These are phyloP conservation scores for Spheniscus mendiculus DNA, from an alignment of 2,113 vertebrate species.

Conservation along the genomic window DNA sequence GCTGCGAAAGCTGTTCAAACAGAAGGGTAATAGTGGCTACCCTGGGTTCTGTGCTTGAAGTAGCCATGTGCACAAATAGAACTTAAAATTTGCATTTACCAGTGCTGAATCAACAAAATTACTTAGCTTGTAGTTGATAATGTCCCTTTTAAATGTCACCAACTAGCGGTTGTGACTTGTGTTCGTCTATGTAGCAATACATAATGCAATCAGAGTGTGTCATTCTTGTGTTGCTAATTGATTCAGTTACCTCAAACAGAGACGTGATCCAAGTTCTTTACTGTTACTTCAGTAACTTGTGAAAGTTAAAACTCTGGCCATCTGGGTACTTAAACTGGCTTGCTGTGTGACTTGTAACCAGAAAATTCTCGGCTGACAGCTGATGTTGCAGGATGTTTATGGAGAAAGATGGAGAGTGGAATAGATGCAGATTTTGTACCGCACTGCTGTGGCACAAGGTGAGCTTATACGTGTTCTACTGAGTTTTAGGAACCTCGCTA, in stretches of 20 bases:
- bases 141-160: conserved; percentile 6
- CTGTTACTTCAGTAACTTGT: not conserved
- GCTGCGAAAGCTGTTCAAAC: not conserved
- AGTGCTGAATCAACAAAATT: not conserved
- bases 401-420: not conserved
- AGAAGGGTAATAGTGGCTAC: not conserved
- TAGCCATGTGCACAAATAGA: not conserved
- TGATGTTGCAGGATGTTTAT: not conserved
- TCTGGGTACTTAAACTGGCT: conserved; percentile 45
- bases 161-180: not conserved
- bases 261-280: not conserved
- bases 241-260: not conserved
- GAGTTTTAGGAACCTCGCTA: not conserved
- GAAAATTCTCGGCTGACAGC: not conserved
- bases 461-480: not conserved
- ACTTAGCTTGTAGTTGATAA: not conserved
- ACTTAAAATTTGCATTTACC: not conserved
- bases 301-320: conserved; percentile 14
- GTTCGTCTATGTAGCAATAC: not conserved
- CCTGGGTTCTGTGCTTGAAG: not conserved
- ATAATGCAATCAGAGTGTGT: not conserved
- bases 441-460: not conserved
- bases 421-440: not conserved
- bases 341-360: not conserved
- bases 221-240: not conserved